Evolutionary conservation across 2,113 vertebrate species (phyloP).

Genomic region (Gorilla gorilla): DNA sequence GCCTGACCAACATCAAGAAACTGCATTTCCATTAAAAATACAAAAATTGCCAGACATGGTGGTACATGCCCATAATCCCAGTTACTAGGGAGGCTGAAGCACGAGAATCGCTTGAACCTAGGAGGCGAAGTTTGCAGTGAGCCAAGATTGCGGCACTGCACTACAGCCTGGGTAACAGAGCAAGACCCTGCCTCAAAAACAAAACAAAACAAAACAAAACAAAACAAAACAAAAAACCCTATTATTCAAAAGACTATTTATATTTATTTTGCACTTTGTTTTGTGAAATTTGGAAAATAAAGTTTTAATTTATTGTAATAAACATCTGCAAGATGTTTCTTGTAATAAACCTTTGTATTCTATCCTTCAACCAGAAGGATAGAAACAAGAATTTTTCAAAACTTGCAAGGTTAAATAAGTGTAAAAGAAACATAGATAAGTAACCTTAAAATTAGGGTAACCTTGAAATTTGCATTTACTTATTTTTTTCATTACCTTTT

Average conservation of each 20-base stretch:
- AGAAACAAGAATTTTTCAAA: not conserved
- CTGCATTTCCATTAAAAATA: no score
- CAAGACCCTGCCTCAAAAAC: not conserved
- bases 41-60: no score
- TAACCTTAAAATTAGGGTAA: not conserved
- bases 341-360: no score
- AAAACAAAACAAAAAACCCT: not conserved
- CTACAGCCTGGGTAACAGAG: no score
- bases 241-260: not conserved
- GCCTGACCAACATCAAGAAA: no score
- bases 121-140: no score
- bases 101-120: no score
- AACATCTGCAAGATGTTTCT: not conserved
- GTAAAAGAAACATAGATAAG: not conserved
- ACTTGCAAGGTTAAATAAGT: not conserved
- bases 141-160: no score
- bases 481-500: no score
- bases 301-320: not conserved
- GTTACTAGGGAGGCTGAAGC: no score
- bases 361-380: not conserved
- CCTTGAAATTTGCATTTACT: no score
- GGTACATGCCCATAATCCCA: no score
- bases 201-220: not conserved
- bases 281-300: not conserved
- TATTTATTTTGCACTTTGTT: not conserved